Percentiles rank a stretch among this genome's conserved stretches.
Evolutionary conservation across 2,113 vertebrate genomes (phyloP).

Genomic region (Zapus hudsonius): DNA sequence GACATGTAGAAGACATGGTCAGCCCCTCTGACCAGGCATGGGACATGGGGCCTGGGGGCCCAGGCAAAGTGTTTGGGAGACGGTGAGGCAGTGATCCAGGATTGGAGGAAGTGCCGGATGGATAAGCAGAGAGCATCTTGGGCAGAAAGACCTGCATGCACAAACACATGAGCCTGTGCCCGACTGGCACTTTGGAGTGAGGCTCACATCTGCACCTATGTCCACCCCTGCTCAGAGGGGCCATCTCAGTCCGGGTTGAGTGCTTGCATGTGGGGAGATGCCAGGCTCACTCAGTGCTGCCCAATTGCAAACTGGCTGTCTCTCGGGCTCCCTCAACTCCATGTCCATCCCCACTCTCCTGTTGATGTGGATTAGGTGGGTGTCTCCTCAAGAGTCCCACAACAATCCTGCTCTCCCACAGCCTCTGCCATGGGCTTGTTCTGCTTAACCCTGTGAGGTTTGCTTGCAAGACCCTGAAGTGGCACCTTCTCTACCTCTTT

Average conservation of each 20-base stretch:
- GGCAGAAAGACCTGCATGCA: not conserved
- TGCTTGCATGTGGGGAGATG: accelerated
- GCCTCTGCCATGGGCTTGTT: accelerated
- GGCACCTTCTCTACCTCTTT: not conserved
- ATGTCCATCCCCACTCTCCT: not conserved
- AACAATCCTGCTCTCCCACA: not conserved
- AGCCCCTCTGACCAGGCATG: not conserved
- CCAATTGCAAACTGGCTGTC: not conserved
- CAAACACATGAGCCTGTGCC: too few species aligned
- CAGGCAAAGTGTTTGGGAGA: not conserved
- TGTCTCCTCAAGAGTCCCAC: not conserved
- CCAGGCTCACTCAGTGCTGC: not conserved
- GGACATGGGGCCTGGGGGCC: not conserved
- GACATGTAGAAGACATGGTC: not conserved
- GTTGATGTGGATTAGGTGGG: not conserved
- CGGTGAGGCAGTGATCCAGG: not conserved
- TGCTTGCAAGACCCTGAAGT: not conserved
- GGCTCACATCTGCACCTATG: too few species aligned
- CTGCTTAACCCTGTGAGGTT: not conserved
- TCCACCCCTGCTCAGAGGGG: not conserved
- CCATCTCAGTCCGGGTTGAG: not conserved
- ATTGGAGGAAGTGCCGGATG: not conserved
- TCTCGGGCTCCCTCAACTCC: not conserved
- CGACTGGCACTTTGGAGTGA: not conserved
- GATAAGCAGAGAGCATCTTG: not conserved